A percentile compares a stretch with the other conserved stretches of the same genome.
Evolutionary conservation across 2,888 invertebrate genomes (phyloP).

Genomic region (Drosophila pseudotalamancana): DNA sequence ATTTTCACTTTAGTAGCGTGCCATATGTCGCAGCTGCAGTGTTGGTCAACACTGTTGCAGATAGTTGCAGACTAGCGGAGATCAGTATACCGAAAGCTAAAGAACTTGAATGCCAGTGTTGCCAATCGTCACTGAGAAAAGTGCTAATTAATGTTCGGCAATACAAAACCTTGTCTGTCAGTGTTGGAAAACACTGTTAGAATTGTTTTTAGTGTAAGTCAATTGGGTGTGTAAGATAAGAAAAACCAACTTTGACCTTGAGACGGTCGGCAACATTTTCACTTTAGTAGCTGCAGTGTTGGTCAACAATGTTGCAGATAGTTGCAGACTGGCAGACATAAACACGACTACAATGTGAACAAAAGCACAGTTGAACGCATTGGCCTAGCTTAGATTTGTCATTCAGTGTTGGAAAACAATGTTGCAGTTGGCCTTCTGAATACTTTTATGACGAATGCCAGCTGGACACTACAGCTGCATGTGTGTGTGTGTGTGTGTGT

Average conservation of each 20-base stretch:
- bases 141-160: no score
- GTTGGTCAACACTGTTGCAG: constrained; percentile 3
- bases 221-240: no score
- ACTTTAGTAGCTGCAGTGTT: not conserved
- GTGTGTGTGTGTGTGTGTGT: no score
- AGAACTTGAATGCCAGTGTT: not conserved
- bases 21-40: not conserved
- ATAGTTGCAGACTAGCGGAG: no score
- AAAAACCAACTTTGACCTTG: not conserved
- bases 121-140: no score
- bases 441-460: not conserved
- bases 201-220: no score
- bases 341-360: not conserved
- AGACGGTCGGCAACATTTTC: no score
- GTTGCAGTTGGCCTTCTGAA: not conserved
- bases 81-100: no score
- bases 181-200: not conserved
- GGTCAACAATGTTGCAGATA: not conserved
- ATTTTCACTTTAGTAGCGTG: not conserved
- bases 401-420: constrained; percentile 5
- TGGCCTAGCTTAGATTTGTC: not conserved
- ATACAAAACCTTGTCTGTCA: not conserved
- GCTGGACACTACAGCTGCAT: no score
- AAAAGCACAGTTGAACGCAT: not conserved
- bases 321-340: no score